Conservation (phyloP, 2,113 vertebrate genomes). For the Cinclus mexicanus region DNA sequence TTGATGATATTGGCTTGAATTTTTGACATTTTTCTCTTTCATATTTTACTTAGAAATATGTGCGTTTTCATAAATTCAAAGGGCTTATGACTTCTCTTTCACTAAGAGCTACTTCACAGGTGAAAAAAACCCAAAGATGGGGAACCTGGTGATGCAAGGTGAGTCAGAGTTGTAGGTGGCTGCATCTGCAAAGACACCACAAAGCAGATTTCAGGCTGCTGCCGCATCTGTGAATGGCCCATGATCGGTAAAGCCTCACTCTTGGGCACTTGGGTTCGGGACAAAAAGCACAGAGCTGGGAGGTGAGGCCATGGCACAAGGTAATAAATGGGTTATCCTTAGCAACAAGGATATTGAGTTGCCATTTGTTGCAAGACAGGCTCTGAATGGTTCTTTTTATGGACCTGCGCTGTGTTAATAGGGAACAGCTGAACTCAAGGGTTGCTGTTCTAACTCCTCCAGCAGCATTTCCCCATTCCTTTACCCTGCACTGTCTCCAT, state of each 20-base stretch:
- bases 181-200: not conserved
- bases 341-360: not conserved
- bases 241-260: accelerated
- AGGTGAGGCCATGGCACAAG: accelerated
- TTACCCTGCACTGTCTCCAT: not conserved
- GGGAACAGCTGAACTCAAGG: not conserved
- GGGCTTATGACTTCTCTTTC: not conserved
- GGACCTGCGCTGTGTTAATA: not conserved
- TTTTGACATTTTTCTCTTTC: not conserved
- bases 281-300: not conserved
- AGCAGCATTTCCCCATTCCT: not conserved
- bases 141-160: not conserved
- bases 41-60: not conserved
- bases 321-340: too few species aligned
- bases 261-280: accelerated
- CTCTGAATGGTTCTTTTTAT: not conserved
- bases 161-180: not conserved
- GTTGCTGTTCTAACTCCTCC: not conserved
- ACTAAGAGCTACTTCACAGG: not conserved
- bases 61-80: not conserved
- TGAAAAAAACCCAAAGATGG: not conserved
- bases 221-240: not conserved
- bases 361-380: not conserved
- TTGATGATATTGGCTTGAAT: not conserved
- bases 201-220: not conserved